phyloP scores from a whole-genome alignment of 2,797 vertebrate genomes.

The Borostomias antarcticus region DNA sequence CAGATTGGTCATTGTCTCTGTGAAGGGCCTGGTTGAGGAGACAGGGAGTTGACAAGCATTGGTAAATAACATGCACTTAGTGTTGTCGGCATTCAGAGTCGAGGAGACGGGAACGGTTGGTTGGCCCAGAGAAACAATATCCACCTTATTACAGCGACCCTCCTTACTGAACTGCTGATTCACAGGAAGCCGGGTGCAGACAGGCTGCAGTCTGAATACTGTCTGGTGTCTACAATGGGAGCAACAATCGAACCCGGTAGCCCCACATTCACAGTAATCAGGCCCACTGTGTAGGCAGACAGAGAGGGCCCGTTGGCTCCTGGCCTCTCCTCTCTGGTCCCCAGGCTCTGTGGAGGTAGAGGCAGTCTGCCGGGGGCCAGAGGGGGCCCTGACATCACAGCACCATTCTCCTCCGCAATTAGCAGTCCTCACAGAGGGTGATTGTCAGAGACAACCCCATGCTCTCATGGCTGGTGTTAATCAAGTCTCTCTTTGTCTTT shows the following conservation, averaged over 20 bases:
- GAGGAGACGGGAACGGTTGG: too few species aligned
- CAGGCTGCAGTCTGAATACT: slow-evolving; percentile 35
- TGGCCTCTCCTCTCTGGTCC: slow-evolving; percentile 29
- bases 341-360: slow-evolving; percentile 20
- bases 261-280: slow-evolving; percentile 70
- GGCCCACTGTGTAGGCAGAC: slow-evolving; percentile 53
- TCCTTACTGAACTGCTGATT: slow-evolving; percentile 31
- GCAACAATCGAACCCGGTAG: slow-evolving; percentile 53
- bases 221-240: slow-evolving; percentile 58
- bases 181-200: too few species aligned
- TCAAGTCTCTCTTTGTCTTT: slow-evolving; percentile 40
- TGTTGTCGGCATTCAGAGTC: too few species aligned
- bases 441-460: slow-evolving; percentile 34
- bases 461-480: slow-evolving; percentile 45
- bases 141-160: slow-evolving; percentile 41
- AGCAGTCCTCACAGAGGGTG: slow-evolving; percentile 44
- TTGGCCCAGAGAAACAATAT: slow-evolving; percentile 43
- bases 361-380: not conserved
- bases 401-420: slow-evolving; percentile 39
- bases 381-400: slow-evolving; percentile 1
- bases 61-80: not conserved
- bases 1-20: not conserved
- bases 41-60: not conserved
- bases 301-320: slow-evolving; percentile 25
- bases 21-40: not conserved